A percentile compares a stretch with the other conserved stretches of the same genome.
phyloP scores from a whole-genome alignment of 1,140 invertebrate genomes.

The Platorchestia sp. region DNA sequence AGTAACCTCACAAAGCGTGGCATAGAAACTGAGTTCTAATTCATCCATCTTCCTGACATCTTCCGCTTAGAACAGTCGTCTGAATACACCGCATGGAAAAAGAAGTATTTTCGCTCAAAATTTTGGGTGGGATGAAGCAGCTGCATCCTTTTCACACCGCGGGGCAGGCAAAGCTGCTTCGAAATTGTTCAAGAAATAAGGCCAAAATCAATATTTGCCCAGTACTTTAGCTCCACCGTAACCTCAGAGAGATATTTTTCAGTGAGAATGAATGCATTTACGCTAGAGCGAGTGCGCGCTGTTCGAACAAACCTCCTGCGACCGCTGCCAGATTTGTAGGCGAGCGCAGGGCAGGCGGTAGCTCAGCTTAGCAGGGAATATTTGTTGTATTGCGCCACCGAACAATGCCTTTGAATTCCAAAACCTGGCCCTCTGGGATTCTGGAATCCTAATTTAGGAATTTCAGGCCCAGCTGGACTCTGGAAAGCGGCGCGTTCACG shows the following conservation, averaged over 20 bases:
- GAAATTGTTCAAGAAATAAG: neutral
- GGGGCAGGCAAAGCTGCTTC: neutral
- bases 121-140: neutral
- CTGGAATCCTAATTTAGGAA: neutral
- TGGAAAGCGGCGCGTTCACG: neutral
- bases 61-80: neutral
- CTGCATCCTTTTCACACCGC: neutral
- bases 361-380: neutral
- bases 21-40: neutral
- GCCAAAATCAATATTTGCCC: no score
- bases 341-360: neutral
- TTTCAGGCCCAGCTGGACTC: neutral
- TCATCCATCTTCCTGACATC: neutral
- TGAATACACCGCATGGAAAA: neutral
- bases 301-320: neutral
- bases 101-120: neutral
- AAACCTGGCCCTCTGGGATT: neutral
- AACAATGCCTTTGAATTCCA: conserved; percentile 8
- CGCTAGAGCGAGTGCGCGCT: neutral
- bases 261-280: neutral
- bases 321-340: neutral
- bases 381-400: neutral
- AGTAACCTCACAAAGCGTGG: no score
- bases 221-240: neutral
- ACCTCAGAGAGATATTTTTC: neutral